Base-by-base conservation (phyloP, 2,797 vertebrate genomes). In the Acropternis orthonyx region DNA sequence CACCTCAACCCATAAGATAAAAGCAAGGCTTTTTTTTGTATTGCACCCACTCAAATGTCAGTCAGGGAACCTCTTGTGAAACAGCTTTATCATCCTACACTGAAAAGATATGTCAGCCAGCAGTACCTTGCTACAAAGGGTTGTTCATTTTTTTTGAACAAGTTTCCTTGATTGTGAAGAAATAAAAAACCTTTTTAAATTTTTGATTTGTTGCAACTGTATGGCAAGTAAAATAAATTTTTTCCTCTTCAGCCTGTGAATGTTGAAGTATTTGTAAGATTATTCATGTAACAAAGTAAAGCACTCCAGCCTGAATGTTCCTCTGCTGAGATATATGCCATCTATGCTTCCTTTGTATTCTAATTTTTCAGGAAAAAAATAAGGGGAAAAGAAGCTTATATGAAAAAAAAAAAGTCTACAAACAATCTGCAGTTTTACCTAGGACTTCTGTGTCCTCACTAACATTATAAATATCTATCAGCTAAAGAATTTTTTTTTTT, bases 31-130 rank as follows among this genome's bases (percentile, higher is more conserved):
- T 71, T 79, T 37, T 83, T 87, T 89, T 26, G 73, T 49, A 22
- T 74, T 41, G 23, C 88, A 75, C 82, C 86, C 95, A 95, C 93
- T 82, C 89, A 92, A 87, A 95, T 0, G 22, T 89, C 94, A 95
- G 51, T 96, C 97, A 93, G 73, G 39, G n/a, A 63, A 26, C 26
- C 36, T 87, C 32, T n/a, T 72, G 56, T 49, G 56, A 67, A 94
- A 73, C 10, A 75, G 34, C 21, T 84, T 66, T 77, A 34, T 51
- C 84, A 69, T 87, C 80, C 67, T 75, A 88, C 89, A 93, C 72
- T 68, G 46, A 82, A 72, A 92, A 79, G 34, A 91, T 17, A 30
- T 77, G 69, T 72, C 91, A 81, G 27, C 49, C 24, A 55, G 36
- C 51, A 51, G 12, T 67, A 39, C 34, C 36, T 84, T 84, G 27